Evolutionary conservation across 1,140 invertebrate genomes (phyloP), one percentile per base, ranked within the genome.

Genomic region (Temnothorax nylanderi): DNA sequence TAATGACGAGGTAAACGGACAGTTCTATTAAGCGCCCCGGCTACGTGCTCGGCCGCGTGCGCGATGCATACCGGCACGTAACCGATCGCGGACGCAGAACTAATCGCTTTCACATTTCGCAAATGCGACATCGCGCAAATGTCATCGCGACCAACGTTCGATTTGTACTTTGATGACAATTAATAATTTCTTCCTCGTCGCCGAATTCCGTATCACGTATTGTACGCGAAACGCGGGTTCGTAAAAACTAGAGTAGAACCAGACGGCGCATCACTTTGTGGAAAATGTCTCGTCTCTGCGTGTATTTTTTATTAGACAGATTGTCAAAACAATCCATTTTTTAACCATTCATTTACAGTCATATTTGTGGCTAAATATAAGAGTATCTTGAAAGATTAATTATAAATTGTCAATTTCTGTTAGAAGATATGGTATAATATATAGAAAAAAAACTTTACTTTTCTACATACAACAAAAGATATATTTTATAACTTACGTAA

Each of bases 1-100:
- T 88, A 90, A 91, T 90, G 87, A 86, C 78, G 89, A 85, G 84
- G 87, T 90, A 88, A 89, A 90, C 89, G 84, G 75, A 91, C 90
- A 82, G 87, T 90, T 91, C 89, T 90, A 90, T 90, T 87, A 88
- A 78, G 60, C 88, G 77, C 34, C 77, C 77, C n/a, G 51, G 21
- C 54, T 26, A 49, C 51, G n/a, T 76, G 56, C 44, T 47, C 37
- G 65, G 5, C 10, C 26, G 62, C 11, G 51, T 69, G 60, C 34
- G 72, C 41, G 67, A 78, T 88, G 84, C 49, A 87, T 87, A 76
- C 72, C 44, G 32, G 18, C 47, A 51, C 37, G 21, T 71, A 67
- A 74, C 58, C 60, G 74, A 56, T 32, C 64, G 41, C 54, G 51
- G 54, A 41, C 26, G 75, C 56, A 56, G 51, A 80, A 76, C 77